Base-by-base conservation (phyloP, 2,797 vertebrate species). In the Gallirallus australis region DNA sequence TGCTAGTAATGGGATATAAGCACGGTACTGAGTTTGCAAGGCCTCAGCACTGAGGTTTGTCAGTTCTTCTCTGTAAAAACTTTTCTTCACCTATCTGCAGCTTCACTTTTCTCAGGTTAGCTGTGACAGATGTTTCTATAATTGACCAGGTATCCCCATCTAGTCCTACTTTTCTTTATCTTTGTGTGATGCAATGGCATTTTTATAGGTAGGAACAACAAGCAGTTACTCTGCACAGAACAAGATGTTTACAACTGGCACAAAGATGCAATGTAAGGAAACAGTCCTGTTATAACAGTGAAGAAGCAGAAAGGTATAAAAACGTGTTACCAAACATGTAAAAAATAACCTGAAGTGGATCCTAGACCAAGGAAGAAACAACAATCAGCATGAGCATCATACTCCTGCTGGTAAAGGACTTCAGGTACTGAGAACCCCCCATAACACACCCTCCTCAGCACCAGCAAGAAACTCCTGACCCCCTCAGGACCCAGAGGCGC, bases 361-460 rank as follows among this genome's bases (percentile, higher is more conserved):
- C 45, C 15, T n/a, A 59, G 45, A 50, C 5, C 13, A 33, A 56
- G 12, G 9, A 77, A 59, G n/a, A 71, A 39, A 15, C 19, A 89
- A 9, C 0, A 3, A 31, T 64, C 33, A 54, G 65, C 25, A 35
- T 31, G 23, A 93, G 20, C 16, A 42, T 66, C 14, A 24, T 71
- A 24, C 0, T 54, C 8, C 35, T 68, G 18, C 7, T 28, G 45
- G 39, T 27, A 54, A 95, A 64, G 30, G 8, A 59, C 27, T 70
- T 6, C 33, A 73, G 33, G 15, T 28, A 11, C 10, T 48, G 53
- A 66, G 9, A 24, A 21, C 59, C 8, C 4, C 5, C 14, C 24
- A 15, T 19, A 56, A 21, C 6, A n/a, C 30, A 27, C 0, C 8
- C 3, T 1, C 1, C 3, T 39, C 57, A 76, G 6, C 19, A 70